A percentile compares a stretch with the other conserved stretches of the same genome.
Evolutionary conservation across 1,140 invertebrate species (phyloP).

Genomic region (Penaeus indicus): DNA sequence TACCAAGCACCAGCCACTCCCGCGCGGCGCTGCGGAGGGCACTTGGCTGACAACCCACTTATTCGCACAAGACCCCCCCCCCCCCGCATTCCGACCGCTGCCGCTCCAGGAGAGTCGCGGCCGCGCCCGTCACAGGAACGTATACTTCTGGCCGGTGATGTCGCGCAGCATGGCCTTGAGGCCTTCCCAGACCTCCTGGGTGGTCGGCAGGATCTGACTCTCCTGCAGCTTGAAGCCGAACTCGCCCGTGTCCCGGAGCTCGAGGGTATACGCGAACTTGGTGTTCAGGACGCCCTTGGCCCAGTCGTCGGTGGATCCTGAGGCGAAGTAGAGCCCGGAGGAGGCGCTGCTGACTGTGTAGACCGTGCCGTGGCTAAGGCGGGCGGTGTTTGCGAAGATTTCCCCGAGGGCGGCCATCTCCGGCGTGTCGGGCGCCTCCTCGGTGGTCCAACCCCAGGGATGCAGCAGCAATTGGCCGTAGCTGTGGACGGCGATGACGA

Average conservation of each 20-base stretch:
- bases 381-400: not conserved
- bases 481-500: constrained; percentile 87
- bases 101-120: too few species aligned
- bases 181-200: constrained; percentile 81
- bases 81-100: too few species aligned
- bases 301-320: constrained; percentile 72
- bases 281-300: constrained; percentile 69
- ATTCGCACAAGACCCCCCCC: too few species aligned
- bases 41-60: too few species aligned
- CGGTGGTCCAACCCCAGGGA: constrained; percentile 78
- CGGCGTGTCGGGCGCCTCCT: not conserved
- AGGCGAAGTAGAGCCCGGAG: constrained; percentile 67
- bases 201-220: constrained; percentile 78
- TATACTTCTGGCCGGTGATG: too few species aligned
- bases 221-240: constrained; percentile 82
- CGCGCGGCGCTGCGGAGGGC: too few species aligned
- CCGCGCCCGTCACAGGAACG: too few species aligned
- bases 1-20: too few species aligned
- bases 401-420: not conserved
- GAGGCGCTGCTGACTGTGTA: constrained; percentile 61
- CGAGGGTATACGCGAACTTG: constrained; percentile 77
- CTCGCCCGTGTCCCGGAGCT: constrained; percentile 80
- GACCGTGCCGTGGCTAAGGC: too few species aligned
- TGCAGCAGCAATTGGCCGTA: constrained; percentile 89
- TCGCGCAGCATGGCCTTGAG: constrained; percentile 67